These are phyloP conservation scores for Ophion ventricosus DNA, from an alignment of 2,888 invertebrate genomes.

Conservation along the genomic window DNA sequence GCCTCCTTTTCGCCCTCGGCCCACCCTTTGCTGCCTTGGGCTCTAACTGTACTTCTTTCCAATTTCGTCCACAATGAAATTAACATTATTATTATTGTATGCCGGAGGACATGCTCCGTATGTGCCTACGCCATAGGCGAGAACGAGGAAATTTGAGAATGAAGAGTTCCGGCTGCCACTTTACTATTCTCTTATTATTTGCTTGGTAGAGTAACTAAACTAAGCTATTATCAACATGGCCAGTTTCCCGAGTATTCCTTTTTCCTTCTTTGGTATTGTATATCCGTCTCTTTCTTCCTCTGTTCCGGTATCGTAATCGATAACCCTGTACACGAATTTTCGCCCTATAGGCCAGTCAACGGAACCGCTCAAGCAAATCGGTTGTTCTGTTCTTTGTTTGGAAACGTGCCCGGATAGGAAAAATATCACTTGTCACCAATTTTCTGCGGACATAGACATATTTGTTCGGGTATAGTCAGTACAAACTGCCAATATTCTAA, in stretches of 20 bases:
- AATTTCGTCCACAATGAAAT: slow-evolving; percentile 5
- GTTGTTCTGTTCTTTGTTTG: neutral
- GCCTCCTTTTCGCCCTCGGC: neutral
- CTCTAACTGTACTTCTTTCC: neutral
- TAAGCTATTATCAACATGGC: neutral
- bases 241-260: neutral
- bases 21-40: neutral
- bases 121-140: neutral
- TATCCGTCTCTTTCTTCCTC: neutral
- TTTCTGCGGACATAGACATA: neutral
- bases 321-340: neutral
- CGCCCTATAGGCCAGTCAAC: slow-evolving; percentile 5
- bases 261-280: neutral
- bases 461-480: neutral
- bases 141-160: slow-evolving; percentile 7
- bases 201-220: neutral
- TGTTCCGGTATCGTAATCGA: neutral
- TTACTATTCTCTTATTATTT: neutral
- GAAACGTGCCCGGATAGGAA: neutral
- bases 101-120: neutral
- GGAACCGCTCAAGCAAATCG: neutral
- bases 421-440: neutral
- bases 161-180: too few species aligned
- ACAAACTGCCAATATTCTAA: neutral
- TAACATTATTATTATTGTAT: slow-evolving; percentile 27